Conservation (phyloP, 2,797 vertebrate genomes). For the Antrozous pallidus region DNA sequence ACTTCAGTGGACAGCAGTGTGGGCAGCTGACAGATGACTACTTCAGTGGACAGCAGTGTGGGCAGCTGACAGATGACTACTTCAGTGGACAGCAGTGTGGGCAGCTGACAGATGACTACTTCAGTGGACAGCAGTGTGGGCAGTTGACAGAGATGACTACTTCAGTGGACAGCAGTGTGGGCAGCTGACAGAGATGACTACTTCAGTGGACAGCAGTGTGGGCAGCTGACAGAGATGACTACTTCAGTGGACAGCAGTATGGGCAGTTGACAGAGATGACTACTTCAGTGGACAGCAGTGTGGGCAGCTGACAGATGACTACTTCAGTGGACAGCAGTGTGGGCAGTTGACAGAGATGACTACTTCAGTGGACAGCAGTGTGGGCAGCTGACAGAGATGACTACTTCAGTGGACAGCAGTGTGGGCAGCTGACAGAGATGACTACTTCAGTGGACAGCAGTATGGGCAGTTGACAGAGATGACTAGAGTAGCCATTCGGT, state of each 20-base stretch:
- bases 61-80: not conserved
- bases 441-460: not conserved
- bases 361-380: not conserved
- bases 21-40: not conserved
- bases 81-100: too few relatives aligned
- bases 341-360: too few relatives aligned
- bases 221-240: too few relatives aligned
- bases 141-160: not conserved
- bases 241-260: not conserved
- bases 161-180: too few relatives aligned
- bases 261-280: too few relatives aligned
- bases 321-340: not conserved
- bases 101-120: not conserved
- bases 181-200: not conserved
- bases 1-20: too few relatives aligned
- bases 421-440: too few relatives aligned
- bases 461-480: not conserved
- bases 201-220: not conserved
- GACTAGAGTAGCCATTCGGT: not conserved
- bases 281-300: not conserved
- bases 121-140: too few relatives aligned
- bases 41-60: too few relatives aligned
- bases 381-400: too few relatives aligned
- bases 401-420: not conserved
- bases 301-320: too few relatives aligned